Evolutionary conservation across 2,888 invertebrate species (phyloP).

Genomic region (Lobophora halterata): DNA sequence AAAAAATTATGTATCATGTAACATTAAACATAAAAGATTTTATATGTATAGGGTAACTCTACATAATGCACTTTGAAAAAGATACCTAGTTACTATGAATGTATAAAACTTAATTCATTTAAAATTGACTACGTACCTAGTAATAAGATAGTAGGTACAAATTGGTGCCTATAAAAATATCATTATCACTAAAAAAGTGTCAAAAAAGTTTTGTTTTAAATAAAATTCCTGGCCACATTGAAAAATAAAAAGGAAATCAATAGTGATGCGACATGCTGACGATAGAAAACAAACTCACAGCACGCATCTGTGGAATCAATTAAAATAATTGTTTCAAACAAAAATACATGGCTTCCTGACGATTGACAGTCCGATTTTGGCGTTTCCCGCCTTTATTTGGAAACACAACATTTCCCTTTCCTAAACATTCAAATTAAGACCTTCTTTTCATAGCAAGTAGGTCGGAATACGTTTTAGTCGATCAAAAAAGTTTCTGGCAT

Average conservation of each 20-base stretch:
- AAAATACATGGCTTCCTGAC: slow-evolving; percentile 71
- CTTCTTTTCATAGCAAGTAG: slow-evolving; percentile 16
- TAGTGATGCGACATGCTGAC: slow-evolving; percentile 40
- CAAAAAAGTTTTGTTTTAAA: background rate
- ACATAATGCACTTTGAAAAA: too few species aligned
- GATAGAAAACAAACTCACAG: slow-evolving; percentile 36
- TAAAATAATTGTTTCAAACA: slow-evolving; percentile 73
- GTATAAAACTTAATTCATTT: too few species aligned
- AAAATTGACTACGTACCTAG: too few species aligned
- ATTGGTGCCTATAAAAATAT: too few species aligned
- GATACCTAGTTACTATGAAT: too few species aligned
- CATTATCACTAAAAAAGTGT: too few species aligned
- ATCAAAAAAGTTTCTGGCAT: slow-evolving; percentile 1
- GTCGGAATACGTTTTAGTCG: slow-evolving; percentile 11
- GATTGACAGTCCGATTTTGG: slow-evolving; percentile 66
- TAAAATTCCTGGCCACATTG: slow-evolving; percentile 20
- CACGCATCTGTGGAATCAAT: slow-evolving; percentile 67
- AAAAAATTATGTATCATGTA: too few species aligned
- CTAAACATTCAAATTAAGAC: slow-evolving; percentile 30
- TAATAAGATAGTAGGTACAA: too few species aligned
- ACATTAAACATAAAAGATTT: too few species aligned
- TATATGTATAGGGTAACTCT: too few species aligned
- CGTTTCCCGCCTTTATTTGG: slow-evolving; percentile 58
- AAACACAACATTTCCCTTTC: slow-evolving; percentile 30
- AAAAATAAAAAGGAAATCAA: slow-evolving; percentile 25